phyloP scores from a whole-genome alignment of 2,888 invertebrate genomes.

The Lepidocyrtoides sp. region DNA sequence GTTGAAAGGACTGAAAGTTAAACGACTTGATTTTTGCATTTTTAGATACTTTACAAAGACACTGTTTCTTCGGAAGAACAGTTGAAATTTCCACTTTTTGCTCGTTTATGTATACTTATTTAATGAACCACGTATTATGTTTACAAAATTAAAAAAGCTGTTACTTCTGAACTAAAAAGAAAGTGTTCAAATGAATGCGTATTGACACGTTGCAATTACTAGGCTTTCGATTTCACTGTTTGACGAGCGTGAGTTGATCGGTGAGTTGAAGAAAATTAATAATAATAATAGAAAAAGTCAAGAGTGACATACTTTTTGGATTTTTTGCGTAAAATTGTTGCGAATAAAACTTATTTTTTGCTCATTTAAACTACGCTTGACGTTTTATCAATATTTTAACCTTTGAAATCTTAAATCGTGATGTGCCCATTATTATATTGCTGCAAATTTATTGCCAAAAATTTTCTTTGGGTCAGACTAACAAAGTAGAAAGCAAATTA shows the following conservation, averaged over 20 bases:
- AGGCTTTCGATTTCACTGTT: neutral
- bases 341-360: too few relatives aligned
- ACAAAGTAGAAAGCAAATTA: too few relatives aligned
- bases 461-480: too few relatives aligned
- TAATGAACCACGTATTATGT: neutral
- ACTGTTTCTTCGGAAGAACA: neutral
- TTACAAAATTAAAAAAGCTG: neutral
- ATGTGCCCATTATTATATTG: too few relatives aligned
- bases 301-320: neutral
- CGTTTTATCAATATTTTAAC: too few relatives aligned
- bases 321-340: neutral
- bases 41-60: neutral
- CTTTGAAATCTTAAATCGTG: too few relatives aligned
- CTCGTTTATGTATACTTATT: neutral
- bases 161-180: neutral
- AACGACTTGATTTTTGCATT: neutral
- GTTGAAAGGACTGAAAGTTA: neutral
- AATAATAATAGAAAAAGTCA: neutral
- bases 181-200: neutral
- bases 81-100: neutral
- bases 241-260: neutral
- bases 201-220: conserved; percentile 8
- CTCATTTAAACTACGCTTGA: too few relatives aligned
- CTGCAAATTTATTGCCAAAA: too few relatives aligned
- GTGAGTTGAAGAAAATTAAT: neutral